Base-by-base conservation (phyloP, 2,113 vertebrate species). In the Carassius auratus region DNA sequence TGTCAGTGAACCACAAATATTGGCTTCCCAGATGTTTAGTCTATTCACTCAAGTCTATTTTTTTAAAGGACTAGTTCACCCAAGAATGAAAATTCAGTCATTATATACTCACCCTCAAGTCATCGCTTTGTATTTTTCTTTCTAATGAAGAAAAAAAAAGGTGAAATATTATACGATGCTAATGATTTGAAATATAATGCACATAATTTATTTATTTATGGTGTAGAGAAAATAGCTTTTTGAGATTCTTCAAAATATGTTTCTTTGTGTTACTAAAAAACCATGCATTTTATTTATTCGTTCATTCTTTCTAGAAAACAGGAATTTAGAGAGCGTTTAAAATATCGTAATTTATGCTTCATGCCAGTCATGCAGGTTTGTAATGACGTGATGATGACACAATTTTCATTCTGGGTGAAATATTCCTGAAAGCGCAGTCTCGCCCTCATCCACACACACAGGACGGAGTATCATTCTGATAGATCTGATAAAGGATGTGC, bases 401-500 rank as follows among this genome's bases (percentile, higher is more conserved):
- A 14, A 17, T 30, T 14, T 52, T 50, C n/a, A n/a, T n/a, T n/a
- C n/a, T n/a, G n/a, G n/a, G n/a, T n/a, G n/a, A n/a, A n/a, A n/a
- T n/a, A n/a, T n/a, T n/a, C n/a, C n/a, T n/a, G n/a, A n/a, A n/a
- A n/a, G n/a, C n/a, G n/a, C n/a, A n/a, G n/a, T n/a, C n/a, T n/a
- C 8, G 14, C 57, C 21, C 81, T 55, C 68, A 74, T 17, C 8
- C 66, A 73, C 30, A 57, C n/a, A 81, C 14, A 68, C 36, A 42
- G 5, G 48, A 69, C 8, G 55, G 59, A 21, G 23, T 84, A 76
- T 81, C 45, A 82, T 69, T 71, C 33, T 61, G 61, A 30, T 52
- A 79, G 30, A 52, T 69, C 33, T 36, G 61, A 82, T 83, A 59
- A 59, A 88, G 74, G 48, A 82, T 30, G 50, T 85, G 15, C 88